Evolutionary conservation across 2,113 vertebrate species (phyloP).

Genomic region (cat (Felis catus)): DNA sequence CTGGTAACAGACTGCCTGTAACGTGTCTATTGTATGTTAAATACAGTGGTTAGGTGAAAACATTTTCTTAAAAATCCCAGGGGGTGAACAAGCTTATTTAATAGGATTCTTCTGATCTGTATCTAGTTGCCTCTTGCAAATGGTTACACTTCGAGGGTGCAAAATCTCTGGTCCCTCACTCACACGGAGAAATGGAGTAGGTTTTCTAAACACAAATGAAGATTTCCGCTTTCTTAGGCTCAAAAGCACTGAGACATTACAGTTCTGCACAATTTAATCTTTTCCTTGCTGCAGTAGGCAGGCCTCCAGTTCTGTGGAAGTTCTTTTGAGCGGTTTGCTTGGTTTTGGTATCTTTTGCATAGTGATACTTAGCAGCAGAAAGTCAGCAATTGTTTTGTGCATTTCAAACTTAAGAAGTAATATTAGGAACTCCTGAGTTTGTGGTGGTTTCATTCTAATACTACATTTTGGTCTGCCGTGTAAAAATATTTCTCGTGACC

Average conservation of each 20-base stretch:
- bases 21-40: constrained; percentile 13
- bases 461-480: background rate
- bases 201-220: background rate
- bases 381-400: constrained; percentile 4
- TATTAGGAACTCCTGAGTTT: constrained; percentile 15
- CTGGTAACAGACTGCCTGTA: background rate
- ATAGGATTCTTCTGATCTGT: constrained; percentile 12
- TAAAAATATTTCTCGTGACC: constrained; percentile 21
- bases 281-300: constrained; percentile 40
- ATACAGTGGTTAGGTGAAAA: constrained; percentile 43
- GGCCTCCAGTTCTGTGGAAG: constrained; percentile 55
- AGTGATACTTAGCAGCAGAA: constrained; percentile 22
- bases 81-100: background rate
- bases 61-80: constrained; percentile 61
- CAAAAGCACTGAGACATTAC: background rate
- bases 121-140: constrained; percentile 1
- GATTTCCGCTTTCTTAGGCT: constrained; percentile 49
- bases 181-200: background rate
- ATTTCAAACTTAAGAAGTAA: constrained; percentile 40
- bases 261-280: constrained; percentile 3
- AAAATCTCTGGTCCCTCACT: background rate
- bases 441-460: constrained; percentile 49
- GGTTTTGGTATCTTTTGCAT: background rate
- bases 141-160: constrained; percentile 31
- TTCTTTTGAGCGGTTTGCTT: constrained; percentile 60